Conservation (phyloP, 1,140 invertebrate genomes). For the Pygmarrhopalites habei region DNA sequence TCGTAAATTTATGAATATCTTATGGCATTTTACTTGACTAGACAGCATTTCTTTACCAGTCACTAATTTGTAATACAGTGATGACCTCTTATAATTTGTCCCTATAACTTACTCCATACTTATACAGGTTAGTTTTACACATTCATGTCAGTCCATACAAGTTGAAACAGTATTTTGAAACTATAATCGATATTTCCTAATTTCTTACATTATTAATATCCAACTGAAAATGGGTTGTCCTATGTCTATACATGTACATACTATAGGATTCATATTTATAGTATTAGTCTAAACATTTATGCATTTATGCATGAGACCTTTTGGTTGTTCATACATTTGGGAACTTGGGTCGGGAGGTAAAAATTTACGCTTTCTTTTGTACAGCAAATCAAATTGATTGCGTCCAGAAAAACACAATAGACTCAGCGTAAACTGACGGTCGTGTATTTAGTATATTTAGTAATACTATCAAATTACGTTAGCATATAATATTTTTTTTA, state of each 20-base stretch:
- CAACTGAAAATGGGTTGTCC: neutral
- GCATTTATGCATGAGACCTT: neutral
- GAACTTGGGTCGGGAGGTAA: too few species aligned
- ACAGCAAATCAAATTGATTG: too few species aligned
- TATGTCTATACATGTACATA: too few species aligned
- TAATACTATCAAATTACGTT: too few species aligned
- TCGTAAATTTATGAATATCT: neutral
- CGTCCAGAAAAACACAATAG: too few species aligned
- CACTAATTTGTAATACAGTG: neutral
- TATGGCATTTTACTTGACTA: neutral
- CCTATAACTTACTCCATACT: neutral
- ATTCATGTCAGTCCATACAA: slow-evolving; percentile 9
- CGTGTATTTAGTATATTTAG: too few species aligned
- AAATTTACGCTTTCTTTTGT: too few species aligned
- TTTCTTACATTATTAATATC: neutral
- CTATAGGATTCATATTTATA: neutral
- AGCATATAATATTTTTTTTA: too few species aligned
- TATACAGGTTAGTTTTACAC: neutral
- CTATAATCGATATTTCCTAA: neutral
- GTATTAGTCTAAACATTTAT: neutral
- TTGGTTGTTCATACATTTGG: neutral
- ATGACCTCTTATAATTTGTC: neutral
- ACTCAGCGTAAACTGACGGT: too few species aligned
- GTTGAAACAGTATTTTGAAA: neutral
- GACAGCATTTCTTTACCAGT: neutral